Evolutionary conservation across 2,797 vertebrate genomes (phyloP).

Genomic region (Gallinago solitaria): DNA sequence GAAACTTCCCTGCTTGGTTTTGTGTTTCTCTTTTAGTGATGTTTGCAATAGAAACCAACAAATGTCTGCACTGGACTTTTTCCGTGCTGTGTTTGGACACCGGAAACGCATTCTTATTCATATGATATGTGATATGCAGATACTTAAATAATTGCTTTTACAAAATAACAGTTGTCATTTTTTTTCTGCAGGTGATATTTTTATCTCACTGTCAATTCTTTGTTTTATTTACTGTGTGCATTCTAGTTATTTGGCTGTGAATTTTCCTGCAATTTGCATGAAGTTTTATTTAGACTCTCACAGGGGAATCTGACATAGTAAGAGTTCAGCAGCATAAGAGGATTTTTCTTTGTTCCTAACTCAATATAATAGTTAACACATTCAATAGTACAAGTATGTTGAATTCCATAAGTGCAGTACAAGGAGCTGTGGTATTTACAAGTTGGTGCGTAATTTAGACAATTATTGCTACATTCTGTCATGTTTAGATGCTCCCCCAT

Average conservation of each 20-base stretch:
- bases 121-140: neutral
- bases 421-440: neutral
- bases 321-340: neutral
- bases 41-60: neutral
- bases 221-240: neutral
- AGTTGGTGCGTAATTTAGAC: neutral
- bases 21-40: neutral
- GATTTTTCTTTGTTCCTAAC: neutral
- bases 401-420: neutral
- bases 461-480: neutral
- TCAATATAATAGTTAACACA: neutral
- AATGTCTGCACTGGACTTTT: neutral
- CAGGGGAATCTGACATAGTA: neutral
- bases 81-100: neutral
- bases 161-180: neutral
- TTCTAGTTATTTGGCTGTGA: neutral
- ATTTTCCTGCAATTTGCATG: neutral
- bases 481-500: neutral
- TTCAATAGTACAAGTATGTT: neutral
- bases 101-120: neutral
- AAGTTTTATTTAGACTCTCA: neutral
- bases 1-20: neutral
- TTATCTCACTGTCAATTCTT: neutral
- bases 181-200: conserved; percentile 15
- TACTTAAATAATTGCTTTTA: neutral